These are phyloP conservation scores for Achlya flavicornis DNA, from an alignment of 2,888 invertebrate species.

Conservation along the genomic window DNA sequence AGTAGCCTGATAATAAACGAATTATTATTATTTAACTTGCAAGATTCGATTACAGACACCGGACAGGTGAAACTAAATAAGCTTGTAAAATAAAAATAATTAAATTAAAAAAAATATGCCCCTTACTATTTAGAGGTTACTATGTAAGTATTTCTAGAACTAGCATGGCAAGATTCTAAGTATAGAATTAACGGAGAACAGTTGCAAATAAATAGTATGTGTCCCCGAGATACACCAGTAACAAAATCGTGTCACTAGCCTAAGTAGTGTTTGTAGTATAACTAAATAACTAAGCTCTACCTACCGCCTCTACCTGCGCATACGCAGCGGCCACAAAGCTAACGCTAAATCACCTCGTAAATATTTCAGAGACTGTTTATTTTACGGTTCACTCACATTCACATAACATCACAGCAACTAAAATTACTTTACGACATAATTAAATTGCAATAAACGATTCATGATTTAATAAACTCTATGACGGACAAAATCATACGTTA, in stretches of 20 bases:
- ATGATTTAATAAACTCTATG: not conserved
- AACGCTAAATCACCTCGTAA: conserved; percentile 26
- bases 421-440: conserved; percentile 10
- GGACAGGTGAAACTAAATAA: too few species aligned
- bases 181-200: not conserved
- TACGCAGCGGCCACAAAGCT: conserved; percentile 1
- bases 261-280: not conserved
- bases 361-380: conserved; percentile 29
- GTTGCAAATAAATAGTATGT: conserved; percentile 4
- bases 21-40: too few species aligned
- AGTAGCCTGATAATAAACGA: too few species aligned
- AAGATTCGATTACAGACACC: too few species aligned
- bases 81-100: too few species aligned
- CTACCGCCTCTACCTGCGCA: not conserved
- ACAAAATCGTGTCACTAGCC: not conserved
- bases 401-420: conserved; percentile 17
- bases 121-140: too few species aligned
- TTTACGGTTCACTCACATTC: conserved; percentile 24
- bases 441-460: not conserved
- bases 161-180: not conserved
- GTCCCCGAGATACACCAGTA: conserved; percentile 2
- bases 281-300: not conserved
- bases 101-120: too few species aligned
- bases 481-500: not conserved
- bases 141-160: too few species aligned